phyloP scores from a whole-genome alignment of 1,140 invertebrate species.

The Batillaria attramentaria region DNA sequence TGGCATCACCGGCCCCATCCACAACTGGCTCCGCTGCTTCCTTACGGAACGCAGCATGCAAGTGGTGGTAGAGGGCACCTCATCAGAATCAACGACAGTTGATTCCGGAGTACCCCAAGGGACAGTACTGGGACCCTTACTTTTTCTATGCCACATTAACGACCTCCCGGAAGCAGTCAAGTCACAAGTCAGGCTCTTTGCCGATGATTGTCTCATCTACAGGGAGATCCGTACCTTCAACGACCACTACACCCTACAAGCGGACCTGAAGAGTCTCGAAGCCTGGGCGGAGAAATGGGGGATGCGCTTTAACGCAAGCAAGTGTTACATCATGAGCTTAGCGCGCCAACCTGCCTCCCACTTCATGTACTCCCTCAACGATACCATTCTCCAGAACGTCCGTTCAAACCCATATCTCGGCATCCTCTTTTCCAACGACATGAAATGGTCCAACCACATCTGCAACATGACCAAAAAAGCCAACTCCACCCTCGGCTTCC shows the following conservation, averaged over 20 bases:
- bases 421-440: not conserved
- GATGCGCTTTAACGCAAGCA: not conserved
- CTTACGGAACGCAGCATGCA: slow-evolving; percentile 36
- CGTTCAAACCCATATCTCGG: slow-evolving; percentile 36
- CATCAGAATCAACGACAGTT: not conserved
- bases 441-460: slow-evolving; percentile 33
- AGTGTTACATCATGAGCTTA: not conserved
- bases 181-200: slow-evolving; percentile 34
- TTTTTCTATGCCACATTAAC: slow-evolving; percentile 22
- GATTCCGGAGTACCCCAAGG: slow-evolving; percentile 5
- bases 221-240: slow-evolving; percentile 18
- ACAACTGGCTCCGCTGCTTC: slow-evolving; percentile 38
- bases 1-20: slow-evolving; percentile 25
- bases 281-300: not conserved
- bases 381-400: slow-evolving; percentile 40
- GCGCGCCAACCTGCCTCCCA: too few species aligned
- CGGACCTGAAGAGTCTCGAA: not conserved
- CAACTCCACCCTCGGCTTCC: slow-evolving; percentile 39
- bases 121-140: slow-evolving; percentile 1
- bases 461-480: slow-evolving; percentile 38
- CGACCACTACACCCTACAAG: not conserved
- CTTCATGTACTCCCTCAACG: slow-evolving; percentile 27
- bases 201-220: slow-evolving; percentile 41
- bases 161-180: slow-evolving; percentile 28
- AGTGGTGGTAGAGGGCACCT: slow-evolving; percentile 20